Conservation (phyloP, 2,797 vertebrate genomes). For the Trematomus bernacchii region DNA sequence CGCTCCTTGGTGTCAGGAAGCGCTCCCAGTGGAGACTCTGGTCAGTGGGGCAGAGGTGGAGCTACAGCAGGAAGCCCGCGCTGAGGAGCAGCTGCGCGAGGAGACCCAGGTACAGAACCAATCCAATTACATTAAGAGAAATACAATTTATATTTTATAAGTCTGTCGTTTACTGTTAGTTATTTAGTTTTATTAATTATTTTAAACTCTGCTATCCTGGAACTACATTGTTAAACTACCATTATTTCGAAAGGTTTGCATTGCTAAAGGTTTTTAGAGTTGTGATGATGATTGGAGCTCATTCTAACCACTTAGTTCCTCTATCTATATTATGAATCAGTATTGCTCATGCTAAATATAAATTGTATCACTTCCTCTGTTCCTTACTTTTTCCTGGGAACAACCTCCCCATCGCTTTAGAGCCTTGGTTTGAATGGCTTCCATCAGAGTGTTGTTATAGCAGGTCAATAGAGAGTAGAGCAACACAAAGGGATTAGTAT, state of each 20-base stretch:
- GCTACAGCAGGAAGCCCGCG: slow-evolving; percentile 50
- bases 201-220: not conserved
- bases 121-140: not conserved
- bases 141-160: not conserved
- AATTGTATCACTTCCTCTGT: slow-evolving; percentile 19
- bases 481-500: slow-evolving; percentile 8
- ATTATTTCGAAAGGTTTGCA: not conserved
- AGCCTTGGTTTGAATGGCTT: not conserved
- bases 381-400: not conserved
- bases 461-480: not conserved
- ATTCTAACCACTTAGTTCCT: slow-evolving; percentile 15
- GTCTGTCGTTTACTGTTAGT: not conserved
- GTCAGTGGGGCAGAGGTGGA: slow-evolving; percentile 64
- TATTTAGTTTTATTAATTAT: not conserved
- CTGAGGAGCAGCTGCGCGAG: slow-evolving; percentile 40
- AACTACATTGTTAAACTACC: not conserved
- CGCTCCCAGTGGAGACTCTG: slow-evolving; percentile 64
- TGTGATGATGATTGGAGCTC: not conserved
- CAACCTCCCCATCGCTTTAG: not conserved
- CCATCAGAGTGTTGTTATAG: not conserved
- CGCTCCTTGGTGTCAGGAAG: slow-evolving; percentile 40
- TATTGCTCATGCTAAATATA: slow-evolving; percentile 18
- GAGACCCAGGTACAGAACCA: slow-evolving; percentile 57
- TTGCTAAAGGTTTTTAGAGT: not conserved
- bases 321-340: slow-evolving; percentile 10